Evolutionary conservation across 2,113 vertebrate genomes (phyloP).

Genomic region (Grammomys dolichurus): DNA sequence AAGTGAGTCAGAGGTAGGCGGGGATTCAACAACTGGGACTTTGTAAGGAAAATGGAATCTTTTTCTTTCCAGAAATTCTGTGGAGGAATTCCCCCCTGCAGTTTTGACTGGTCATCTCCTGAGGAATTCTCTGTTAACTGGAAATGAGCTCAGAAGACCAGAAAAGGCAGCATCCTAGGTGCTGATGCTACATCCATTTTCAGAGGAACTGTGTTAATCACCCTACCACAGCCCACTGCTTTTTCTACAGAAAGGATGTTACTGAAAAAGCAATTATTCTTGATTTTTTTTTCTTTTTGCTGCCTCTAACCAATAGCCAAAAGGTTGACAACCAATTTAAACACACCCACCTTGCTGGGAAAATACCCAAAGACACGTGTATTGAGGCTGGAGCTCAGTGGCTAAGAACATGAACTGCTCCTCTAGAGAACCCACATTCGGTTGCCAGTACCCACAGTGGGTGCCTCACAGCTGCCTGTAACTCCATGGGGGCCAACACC

Average conservation of each 20-base stretch:
- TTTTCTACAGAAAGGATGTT: constrained; percentile 21
- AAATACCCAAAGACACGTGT: background rate
- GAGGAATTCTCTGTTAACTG: background rate
- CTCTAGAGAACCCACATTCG: background rate
- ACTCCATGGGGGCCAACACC: background rate
- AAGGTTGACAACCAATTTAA: constrained; percentile 26
- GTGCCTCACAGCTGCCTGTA: background rate
- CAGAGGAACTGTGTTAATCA: too few relatives aligned
- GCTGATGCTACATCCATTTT: too few relatives aligned
- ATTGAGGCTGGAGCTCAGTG: background rate
- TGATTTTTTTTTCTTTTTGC: background rate
- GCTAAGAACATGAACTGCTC: background rate
- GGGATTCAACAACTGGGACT: background rate
- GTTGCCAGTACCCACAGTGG: background rate
- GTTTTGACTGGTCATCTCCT: background rate
- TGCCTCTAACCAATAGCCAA: background rate
- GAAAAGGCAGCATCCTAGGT: background rate
- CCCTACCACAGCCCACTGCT: background rate
- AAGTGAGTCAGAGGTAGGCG: background rate
- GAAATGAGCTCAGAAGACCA: background rate
- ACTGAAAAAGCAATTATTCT: background rate
- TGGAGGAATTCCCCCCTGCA: background rate
- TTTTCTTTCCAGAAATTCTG: background rate
- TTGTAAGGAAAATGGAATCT: background rate
- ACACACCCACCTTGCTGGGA: background rate